Conservation (phyloP, 2,113 vertebrate genomes). For the Phocoena phocoena region DNA sequence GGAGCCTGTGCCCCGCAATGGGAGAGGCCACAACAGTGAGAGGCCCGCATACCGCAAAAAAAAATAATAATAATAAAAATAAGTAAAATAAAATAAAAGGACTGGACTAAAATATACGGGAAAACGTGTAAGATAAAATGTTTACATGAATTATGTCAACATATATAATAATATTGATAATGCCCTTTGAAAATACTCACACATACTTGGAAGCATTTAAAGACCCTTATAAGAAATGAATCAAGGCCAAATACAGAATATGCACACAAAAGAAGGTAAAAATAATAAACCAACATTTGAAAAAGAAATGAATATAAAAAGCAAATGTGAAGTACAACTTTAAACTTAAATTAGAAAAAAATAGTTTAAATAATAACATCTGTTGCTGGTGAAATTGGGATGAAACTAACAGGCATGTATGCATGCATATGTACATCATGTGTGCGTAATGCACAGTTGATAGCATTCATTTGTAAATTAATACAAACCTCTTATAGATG, state of each 20-base stretch:
- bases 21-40: no score
- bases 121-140: background rate
- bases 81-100: background rate
- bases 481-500: background rate
- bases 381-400: background rate
- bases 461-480: background rate
- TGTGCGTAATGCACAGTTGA: accelerated
- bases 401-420: accelerated
- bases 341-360: background rate
- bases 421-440: accelerated
- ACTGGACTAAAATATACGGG: background rate
- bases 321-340: no score
- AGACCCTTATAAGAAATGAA: background rate
- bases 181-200: background rate
- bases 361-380: background rate
- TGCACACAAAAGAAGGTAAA: background rate
- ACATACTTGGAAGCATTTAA: background rate
- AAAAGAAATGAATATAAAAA: background rate
- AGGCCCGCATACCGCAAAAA: no score
- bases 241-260: background rate
- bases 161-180: background rate
- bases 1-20: no score
- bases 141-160: background rate
- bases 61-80: no score
- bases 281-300: background rate